A percentile compares a stretch with the other conserved stretches of the same genome.
Evolutionary conservation across 2,888 invertebrate species (phyloP).

Genomic region (Oscheius sp.): DNA sequence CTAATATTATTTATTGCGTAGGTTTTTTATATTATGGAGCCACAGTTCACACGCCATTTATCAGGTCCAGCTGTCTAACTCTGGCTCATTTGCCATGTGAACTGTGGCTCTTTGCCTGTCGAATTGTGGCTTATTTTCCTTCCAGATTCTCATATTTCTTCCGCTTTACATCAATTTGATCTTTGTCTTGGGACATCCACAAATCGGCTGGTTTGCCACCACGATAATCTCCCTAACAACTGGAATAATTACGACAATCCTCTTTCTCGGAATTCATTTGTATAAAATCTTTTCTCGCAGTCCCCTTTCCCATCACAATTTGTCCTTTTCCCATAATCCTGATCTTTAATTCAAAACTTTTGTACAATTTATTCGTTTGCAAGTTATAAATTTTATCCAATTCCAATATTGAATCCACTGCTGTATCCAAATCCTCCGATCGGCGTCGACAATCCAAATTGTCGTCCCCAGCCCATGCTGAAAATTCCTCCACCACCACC

Average conservation of each 20-base stretch:
- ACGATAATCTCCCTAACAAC: too few relatives aligned
- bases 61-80: too few relatives aligned
- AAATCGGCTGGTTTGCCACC: too few relatives aligned
- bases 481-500: constrained; percentile 38
- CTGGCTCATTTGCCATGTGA: too few relatives aligned
- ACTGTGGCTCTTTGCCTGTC: too few relatives aligned
- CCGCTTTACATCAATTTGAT: background rate
- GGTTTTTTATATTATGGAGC: background rate
- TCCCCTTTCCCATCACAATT: background rate
- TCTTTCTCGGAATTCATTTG: background rate
- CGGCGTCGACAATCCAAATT: constrained; percentile 46
- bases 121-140: background rate
- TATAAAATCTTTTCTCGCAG: background rate
- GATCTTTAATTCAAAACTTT: background rate
- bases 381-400: constrained; percentile 33
- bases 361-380: background rate
- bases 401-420: constrained; percentile 49
- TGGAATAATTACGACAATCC: background rate
- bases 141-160: background rate
- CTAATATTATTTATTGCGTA: constrained; percentile 2
- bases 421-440: constrained; percentile 50
- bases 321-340: background rate
- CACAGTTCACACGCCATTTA: background rate
- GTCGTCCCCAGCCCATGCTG: constrained; percentile 41
- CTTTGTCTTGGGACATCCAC: background rate